Evolutionary conservation across 2,888 invertebrate species (phyloP).

Genomic region (Lochmaea capreae): DNA sequence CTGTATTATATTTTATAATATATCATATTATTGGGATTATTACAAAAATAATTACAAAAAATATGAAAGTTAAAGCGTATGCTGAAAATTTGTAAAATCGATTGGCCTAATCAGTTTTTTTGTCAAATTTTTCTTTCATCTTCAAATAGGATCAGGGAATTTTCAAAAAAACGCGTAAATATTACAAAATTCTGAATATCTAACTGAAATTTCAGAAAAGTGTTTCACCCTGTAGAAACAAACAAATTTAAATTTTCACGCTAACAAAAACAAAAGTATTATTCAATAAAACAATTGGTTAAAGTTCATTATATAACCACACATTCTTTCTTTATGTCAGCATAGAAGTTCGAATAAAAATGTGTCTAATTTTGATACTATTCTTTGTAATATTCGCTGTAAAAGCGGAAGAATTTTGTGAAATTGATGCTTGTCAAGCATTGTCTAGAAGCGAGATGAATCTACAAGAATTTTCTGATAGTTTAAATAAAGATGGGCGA

Average conservation of each 20-base stretch:
- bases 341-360: constrained; percentile 10
- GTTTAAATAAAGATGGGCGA: constrained; percentile 57
- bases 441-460: constrained; percentile 63
- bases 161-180: no score
- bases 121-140: no score
- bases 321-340: not conserved
- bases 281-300: constrained; percentile 28
- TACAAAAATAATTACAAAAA: no score
- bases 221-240: no score
- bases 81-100: no score
- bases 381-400: not conserved
- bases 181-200: no score
- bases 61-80: no score
- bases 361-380: not conserved
- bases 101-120: no score
- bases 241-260: constrained; percentile 18
- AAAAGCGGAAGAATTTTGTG: constrained; percentile 58
- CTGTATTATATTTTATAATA: not conserved
- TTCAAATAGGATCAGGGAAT: no score
- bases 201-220: no score
- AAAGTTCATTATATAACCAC: not conserved
- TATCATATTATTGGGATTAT: no score
- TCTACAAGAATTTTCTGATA: constrained; percentile 54
- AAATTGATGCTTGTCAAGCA: constrained; percentile 69
- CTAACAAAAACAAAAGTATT: constrained; percentile 13